Evolutionary conservation across 2,888 invertebrate genomes (phyloP).

Genomic region (Ptychoptera contaminata): DNA sequence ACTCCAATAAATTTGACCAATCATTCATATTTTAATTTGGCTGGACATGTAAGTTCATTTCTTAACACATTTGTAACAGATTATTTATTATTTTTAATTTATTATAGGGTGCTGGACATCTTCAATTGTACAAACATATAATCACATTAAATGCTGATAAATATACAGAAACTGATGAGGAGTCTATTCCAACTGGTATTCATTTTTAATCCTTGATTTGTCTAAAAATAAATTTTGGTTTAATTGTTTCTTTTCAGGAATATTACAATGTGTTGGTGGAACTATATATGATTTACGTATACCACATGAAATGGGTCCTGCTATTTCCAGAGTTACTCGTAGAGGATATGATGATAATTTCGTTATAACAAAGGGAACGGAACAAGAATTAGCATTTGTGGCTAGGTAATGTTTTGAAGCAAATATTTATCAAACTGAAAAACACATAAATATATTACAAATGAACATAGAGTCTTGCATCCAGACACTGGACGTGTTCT

Average conservation of each 20-base stretch:
- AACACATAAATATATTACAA: neutral
- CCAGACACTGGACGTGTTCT: slow-evolving; percentile 54
- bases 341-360: slow-evolving; percentile 74
- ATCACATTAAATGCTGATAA: slow-evolving; percentile 60
- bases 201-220: too few relatives aligned
- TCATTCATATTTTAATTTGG: slow-evolving; percentile 83
- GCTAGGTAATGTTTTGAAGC: slow-evolving; percentile 34
- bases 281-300: slow-evolving; percentile 60
- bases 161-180: slow-evolving; percentile 53
- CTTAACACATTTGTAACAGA: neutral
- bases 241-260: too few relatives aligned
- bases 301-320: slow-evolving; percentile 44
- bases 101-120: slow-evolving; percentile 41
- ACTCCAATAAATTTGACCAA: slow-evolving; percentile 79
- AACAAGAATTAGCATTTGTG: slow-evolving; percentile 41
- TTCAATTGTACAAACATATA: slow-evolving; percentile 49
- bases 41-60: slow-evolving; percentile 45
- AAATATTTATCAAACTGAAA: neutral
- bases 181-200: slow-evolving; percentile 55
- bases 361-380: slow-evolving; percentile 47
- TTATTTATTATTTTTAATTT: neutral
- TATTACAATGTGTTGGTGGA: slow-evolving; percentile 37
- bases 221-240: too few relatives aligned
- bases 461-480: slow-evolving; percentile 41
- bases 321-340: slow-evolving; percentile 47